Percentiles rank a stretch among this genome's conserved stretches.
phyloP scores from a whole-genome alignment of 2,113 vertebrate genomes.

The Podocnemis expansa region DNA sequence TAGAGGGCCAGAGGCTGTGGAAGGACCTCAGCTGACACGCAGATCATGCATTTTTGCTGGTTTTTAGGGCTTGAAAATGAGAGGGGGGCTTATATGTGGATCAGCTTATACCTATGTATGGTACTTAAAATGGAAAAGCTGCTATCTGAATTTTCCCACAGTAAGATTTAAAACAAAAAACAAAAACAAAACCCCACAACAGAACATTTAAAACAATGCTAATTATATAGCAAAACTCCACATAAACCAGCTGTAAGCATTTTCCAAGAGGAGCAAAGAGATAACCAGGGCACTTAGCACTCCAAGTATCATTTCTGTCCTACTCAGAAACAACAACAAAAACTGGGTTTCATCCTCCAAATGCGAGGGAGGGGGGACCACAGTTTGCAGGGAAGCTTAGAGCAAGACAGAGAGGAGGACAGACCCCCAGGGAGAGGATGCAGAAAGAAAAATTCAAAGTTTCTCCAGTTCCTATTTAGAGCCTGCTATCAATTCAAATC shows the following conservation, averaged over 20 bases:
- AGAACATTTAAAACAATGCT: background rate
- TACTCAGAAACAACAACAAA: background rate
- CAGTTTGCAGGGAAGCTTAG: background rate
- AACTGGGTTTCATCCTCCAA: background rate
- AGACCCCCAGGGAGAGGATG: background rate
- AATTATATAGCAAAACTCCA: background rate
- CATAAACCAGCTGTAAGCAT: background rate
- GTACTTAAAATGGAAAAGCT: background rate
- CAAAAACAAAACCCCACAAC: background rate
- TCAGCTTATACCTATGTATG: too few relatives aligned
- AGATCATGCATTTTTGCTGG: too few relatives aligned
- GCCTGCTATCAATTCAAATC: constrained; percentile 31
- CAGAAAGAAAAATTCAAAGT: background rate
- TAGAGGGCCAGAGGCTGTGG: too few relatives aligned
- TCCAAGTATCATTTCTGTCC: background rate
- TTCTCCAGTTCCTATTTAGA: background rate
- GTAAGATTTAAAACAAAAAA: background rate
- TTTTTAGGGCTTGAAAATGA: too few relatives aligned
- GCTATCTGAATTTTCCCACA: background rate
- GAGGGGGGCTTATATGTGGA: too few relatives aligned
- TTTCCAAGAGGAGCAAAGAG: background rate
- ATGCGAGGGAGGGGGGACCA: background rate
- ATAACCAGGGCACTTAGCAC: background rate
- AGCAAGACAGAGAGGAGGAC: background rate
- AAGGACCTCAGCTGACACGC: too few relatives aligned